phyloP scores from a whole-genome alignment of 2,113 vertebrate species.

The Anarhynchus alexandrinus region DNA sequence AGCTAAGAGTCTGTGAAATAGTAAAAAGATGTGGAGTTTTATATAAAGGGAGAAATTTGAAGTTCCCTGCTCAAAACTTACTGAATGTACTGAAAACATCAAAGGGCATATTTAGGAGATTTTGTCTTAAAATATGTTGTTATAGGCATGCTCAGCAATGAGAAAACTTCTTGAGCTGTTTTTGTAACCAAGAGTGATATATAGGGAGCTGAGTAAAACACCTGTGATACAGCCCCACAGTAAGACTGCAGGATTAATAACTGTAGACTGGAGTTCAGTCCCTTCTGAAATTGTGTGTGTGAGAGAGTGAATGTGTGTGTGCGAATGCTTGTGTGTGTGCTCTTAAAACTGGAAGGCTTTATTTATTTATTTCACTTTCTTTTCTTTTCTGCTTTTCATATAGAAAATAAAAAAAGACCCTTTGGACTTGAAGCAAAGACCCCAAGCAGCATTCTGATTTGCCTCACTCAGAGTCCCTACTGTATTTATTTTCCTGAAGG shows the following conservation, averaged over 20 bases:
- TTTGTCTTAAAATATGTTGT: background rate
- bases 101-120: background rate
- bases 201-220: background rate
- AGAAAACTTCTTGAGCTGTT: background rate
- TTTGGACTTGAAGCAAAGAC: slow-evolving; percentile 64
- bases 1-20: background rate
- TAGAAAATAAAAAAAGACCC: slow-evolving; percentile 43
- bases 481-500: slow-evolving; percentile 70
- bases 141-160: background rate
- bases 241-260: slow-evolving; percentile 36
- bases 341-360: slow-evolving; percentile 37
- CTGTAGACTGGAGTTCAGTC: slow-evolving; percentile 44
- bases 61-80: background rate
- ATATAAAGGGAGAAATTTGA: background rate
- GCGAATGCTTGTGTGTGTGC: background rate
- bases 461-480: slow-evolving; percentile 60
- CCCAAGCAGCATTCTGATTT: slow-evolving; percentile 65
- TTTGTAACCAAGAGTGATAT: background rate
- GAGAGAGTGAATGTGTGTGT: background rate
- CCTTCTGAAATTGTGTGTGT: slow-evolving; percentile 23
- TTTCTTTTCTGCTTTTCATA: slow-evolving; percentile 49
- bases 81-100: background rate
- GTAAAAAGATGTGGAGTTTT: background rate
- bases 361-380: slow-evolving; percentile 63
- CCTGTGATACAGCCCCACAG: background rate